Evolutionary conservation across 1,140 invertebrate genomes (phyloP), one percentile per base, ranked within the genome.

Genomic region (Vanessa atalanta): DNA sequence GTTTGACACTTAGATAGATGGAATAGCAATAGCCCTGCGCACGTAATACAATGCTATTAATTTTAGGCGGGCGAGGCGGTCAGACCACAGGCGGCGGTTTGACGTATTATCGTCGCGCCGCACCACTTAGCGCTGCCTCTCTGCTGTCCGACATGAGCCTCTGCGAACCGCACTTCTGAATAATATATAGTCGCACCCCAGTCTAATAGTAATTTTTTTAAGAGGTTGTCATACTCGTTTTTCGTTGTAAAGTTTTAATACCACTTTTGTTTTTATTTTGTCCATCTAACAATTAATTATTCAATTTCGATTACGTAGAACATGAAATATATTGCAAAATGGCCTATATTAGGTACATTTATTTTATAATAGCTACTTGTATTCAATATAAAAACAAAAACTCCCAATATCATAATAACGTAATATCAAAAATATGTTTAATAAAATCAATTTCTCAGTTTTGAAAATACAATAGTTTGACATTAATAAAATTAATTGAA

Each of bases 91-190:
- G 67, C 77, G 79, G 86, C 79, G 87, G 83, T 88, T 87, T 89
- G 84, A 84, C 88, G 79, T 86, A 89, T 86, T 87, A 88, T 83
- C 84, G 78, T 85, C 80, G 84, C 79, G 73, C 79, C 81, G 67
- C 73, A 83, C 83, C 83, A 85, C 85, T 89, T 88, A 86, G 80
- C 77, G 73, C 76, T 73, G 73, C 77, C 74, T 73, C 70, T 72
- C 63, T 70, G 66, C 79, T 65, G 72, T 72, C 73, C 53, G 65
- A 72, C 69, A 69, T 73, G 66, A 72, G 63, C 66, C 65, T 16
- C 75, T 70, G 14, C 66, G 60, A 53, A 68, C 60, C 67, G 47
- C 37, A 47, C 12, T 73, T 63, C 61, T 79, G 75, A 74, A 78
- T 78, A 77, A 76, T 81, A 79, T 76, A 79, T 75, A 78, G 47